Evolutionary conservation across 2,113 vertebrate genomes (phyloP), one percentile per base, ranked within the genome.

Genomic region (Agelaius tricolor): DNA sequence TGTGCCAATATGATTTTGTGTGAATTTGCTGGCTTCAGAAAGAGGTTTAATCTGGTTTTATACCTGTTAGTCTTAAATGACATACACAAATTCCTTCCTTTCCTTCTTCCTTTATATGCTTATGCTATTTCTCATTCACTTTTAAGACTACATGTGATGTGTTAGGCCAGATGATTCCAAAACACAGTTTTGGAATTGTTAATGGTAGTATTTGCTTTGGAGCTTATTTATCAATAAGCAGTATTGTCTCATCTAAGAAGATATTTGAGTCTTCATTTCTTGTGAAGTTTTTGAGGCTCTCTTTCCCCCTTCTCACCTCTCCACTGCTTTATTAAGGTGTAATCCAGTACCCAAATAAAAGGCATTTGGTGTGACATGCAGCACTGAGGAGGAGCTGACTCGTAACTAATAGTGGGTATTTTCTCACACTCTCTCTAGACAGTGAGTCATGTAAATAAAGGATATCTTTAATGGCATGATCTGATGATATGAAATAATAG

Each of bases 381-480:
- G 61, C 49, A 41, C 35, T 2, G 6, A 93, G 68, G 65, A 88
- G 65, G 41, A 86, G 33, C 52, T 87, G 80, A 62, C 68, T 89
- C 1, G 4, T 74, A 93, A 49, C 62, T 86, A 85, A 65, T 80
- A 84, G 84, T 62, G 93, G 90, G 23, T n/a, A 58, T 93, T 93
- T 96, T 91, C 82, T 84, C 76, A 49, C 85, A 68, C 63, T 87
- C 46, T 87, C 55, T 85, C 87, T 95, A 87, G 81, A 83, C 72
- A 80, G 71, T 80, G 89, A 93, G 55, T 91, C 73, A 59, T 77
- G 71, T 71, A 93, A 95, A 93, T 84, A 85, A 91, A 96, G 72
- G 63, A 80, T 94, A 72, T 67, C 82, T 90, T 94, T 81, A 92
- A 81, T 85, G 71, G 68, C 61, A 82, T 92, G 77, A 89, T 88